Base-by-base conservation (phyloP, 2,113 vertebrate genomes). In the Prunella fulvescens region DNA sequence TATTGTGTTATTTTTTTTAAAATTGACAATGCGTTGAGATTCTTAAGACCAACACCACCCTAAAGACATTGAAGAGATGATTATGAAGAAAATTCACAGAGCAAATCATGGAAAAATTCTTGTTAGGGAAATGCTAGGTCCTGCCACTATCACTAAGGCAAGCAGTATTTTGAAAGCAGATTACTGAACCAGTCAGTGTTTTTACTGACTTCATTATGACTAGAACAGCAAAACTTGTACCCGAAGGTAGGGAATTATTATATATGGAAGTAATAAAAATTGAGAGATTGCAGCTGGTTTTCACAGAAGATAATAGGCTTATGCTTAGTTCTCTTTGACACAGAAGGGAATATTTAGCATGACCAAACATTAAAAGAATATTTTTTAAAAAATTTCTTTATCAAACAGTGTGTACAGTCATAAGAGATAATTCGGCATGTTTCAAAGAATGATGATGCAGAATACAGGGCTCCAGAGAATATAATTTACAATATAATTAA, bases 401-500 rank as follows among this genome's bases (percentile, higher is more conserved):
- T 92, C 86, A 86, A 95, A 86, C 9, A 23, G 5, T 57, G 19
- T 57, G 31, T 88, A 61, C 5, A 40, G 15, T 73, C 54, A 9
- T 50, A 90, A 72, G 37, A 87, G 61, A 84, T 74, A 76, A 60
- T 89, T 89, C 1, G 0, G 20, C 16, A 28, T 15, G 29, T 82
- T 91, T 94, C 91, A 92, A 65, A 89, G 69, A 87, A 85, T n/a
- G 70, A 60, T 39, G 35, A 61, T 81, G 53, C 57, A 82, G 65
- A 86, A 86, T 19, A 45, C 42, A 71, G 40, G 37, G 33, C 40
- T 85, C 73, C 35, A n/a, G 66, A 86, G 50, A 90, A 85, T 28
- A 72, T 51, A 80, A 90, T 90, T 95, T 87, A 73, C 35, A 87
- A 65, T 60, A 69, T 29, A 92, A 95, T 92, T 95, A 92, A 92